Evolutionary conservation across 1,140 invertebrate species (phyloP).

Genomic region (Drosophila ohnishii): DNA sequence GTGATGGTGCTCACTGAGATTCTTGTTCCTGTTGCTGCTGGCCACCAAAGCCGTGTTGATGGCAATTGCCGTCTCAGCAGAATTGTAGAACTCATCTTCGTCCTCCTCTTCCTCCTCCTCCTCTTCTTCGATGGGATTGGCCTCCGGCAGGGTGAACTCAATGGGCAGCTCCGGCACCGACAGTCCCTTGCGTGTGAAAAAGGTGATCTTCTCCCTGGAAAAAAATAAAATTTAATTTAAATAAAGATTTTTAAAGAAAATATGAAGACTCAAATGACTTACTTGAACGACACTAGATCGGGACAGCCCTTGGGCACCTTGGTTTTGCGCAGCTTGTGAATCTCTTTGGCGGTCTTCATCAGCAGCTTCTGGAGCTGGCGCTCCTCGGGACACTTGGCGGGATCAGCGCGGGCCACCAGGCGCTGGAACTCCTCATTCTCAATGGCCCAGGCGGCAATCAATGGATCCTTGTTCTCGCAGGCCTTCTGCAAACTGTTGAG

Average conservation of each 20-base stretch:
- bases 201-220: conserved; percentile 96
- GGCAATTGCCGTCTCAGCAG: conserved; percentile 75
- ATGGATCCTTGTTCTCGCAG: conserved; percentile 89
- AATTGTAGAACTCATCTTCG: conserved; percentile 74
- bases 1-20: conserved; percentile 80
- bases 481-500: conserved; percentile 87
- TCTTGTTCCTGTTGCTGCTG: conserved; percentile 81
- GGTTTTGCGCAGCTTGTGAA: conserved; percentile 94
- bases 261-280: conserved; percentile 83
- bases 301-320: conserved; percentile 94
- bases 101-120: conserved; percentile 62
- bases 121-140: conserved; percentile 74
- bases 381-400: conserved; percentile 88
- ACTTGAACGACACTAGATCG: conserved; percentile 97
- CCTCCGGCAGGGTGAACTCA: conserved; percentile 83
- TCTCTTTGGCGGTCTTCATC: conserved; percentile 93
- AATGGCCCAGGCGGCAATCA: conserved; percentile 91
- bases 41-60: conserved; percentile 80
- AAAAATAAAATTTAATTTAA: conserved; percentile 50
- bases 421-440: conserved; percentile 93
- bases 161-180: conserved; percentile 90
- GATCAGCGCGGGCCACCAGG: conserved; percentile 87
- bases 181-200: conserved; percentile 92
- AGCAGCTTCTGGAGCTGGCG: conserved; percentile 91
- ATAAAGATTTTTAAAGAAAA: not conserved